Conservation (phyloP, 2,113 vertebrate genomes). For the Cygnus atratus region DNA sequence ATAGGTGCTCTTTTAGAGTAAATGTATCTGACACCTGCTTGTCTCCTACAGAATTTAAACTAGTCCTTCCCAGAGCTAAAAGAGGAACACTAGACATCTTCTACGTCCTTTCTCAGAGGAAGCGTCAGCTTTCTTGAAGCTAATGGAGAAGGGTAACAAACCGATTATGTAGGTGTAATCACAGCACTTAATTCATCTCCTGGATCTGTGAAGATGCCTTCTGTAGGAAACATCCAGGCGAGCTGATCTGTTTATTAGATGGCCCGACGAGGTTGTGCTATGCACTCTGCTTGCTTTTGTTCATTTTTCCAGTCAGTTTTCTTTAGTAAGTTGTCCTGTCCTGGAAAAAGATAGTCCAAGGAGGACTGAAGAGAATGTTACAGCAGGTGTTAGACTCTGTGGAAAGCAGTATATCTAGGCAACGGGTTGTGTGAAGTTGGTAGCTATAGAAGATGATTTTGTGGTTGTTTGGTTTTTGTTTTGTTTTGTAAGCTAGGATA, state of each 20-base stretch:
- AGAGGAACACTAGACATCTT: not conserved
- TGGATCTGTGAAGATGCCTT: not conserved
- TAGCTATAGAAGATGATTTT: not conserved
- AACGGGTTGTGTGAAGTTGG: not conserved
- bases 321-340: not conserved
- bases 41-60: too few relatives aligned
- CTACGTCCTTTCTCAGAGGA: not conserved
- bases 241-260: not conserved
- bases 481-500: not conserved
- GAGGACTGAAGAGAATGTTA: not conserved
- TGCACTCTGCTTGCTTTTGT: not conserved
- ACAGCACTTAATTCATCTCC: not conserved
- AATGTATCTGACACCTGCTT: not conserved
- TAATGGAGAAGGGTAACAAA: not conserved
- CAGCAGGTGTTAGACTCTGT: not conserved
- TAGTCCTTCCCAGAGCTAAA: not conserved
- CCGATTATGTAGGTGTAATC: not conserved
- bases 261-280: not conserved
- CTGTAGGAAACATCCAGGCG: not conserved
- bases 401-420: not conserved
- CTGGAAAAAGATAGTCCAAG: not conserved
- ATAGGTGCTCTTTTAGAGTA: not conserved
- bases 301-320: not conserved
- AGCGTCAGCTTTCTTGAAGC: not conserved
- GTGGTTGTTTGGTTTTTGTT: too few relatives aligned